Percentiles rank a stretch among this genome's conserved stretches.
These are phyloP conservation scores for Rotaria macrura DNA, from an alignment of 2,888 invertebrate genomes.

Conservation along the genomic window DNA sequence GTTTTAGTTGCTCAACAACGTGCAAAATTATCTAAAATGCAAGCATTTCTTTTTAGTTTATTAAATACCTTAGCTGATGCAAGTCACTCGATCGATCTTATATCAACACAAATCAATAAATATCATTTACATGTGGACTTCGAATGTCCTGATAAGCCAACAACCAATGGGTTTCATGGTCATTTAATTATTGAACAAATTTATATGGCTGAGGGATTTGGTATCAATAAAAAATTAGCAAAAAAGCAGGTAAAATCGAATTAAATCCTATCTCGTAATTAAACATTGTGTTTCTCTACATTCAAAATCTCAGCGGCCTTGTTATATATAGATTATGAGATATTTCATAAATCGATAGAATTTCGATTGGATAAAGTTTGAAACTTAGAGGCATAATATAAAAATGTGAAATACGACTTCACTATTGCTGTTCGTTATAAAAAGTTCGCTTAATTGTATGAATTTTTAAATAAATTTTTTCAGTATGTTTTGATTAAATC, in stretches of 20 bases:
- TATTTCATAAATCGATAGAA: no score
- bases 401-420: no score
- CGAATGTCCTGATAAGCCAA: background rate
- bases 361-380: no score
- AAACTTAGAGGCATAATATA: no score
- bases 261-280: no score
- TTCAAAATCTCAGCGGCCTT: no score
- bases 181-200: constrained; percentile 4
- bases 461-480: no score
- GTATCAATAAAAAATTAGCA: constrained; percentile 8
- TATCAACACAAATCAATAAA: background rate
- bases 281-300: no score
- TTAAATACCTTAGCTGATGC: constrained; percentile 17
- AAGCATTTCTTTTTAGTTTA: constrained; percentile 2
- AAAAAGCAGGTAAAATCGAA: background rate
- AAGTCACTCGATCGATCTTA: background rate
- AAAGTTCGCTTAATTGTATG: no score
- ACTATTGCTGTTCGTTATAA: no score
- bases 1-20: background rate
- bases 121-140: background rate
- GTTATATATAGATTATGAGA: no score
- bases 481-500: no score
- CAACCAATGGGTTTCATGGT: constrained; percentile 17
- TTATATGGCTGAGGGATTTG: background rate
- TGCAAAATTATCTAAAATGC: constrained; percentile 5